Conservation (phyloP, 2,888 invertebrate species). For the Stenichneumon culpator region DNA sequence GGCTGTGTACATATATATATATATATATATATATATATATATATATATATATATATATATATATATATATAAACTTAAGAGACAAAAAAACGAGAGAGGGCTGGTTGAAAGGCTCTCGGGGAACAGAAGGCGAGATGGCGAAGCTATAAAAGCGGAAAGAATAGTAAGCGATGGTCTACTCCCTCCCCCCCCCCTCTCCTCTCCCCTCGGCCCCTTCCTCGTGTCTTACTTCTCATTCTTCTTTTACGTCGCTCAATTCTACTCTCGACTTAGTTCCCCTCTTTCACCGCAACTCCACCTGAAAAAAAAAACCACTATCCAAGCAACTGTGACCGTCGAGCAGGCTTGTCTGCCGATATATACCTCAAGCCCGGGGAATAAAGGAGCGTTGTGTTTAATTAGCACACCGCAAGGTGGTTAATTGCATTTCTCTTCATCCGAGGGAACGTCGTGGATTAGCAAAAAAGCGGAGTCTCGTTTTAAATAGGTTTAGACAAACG, state of each 20-base stretch:
- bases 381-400: conserved; percentile 61
- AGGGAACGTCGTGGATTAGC: neutral
- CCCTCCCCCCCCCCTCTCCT: neutral
- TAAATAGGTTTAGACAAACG: neutral
- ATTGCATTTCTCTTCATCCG: conserved; percentile 61
- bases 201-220: neutral
- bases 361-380: neutral
- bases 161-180: conserved; percentile 45
- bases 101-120: conserved; percentile 50
- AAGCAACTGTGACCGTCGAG: conserved; percentile 57
- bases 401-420: conserved; percentile 55
- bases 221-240: conserved; percentile 45
- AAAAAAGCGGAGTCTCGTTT: neutral
- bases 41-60: neutral
- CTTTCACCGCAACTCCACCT: conserved; percentile 2
- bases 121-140: conserved; percentile 47
- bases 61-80: neutral
- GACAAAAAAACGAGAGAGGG: neutral
- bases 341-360: conserved; percentile 39
- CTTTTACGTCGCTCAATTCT: conserved; percentile 21
- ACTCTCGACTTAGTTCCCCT: neutral
- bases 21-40: neutral
- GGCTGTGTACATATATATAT: too few relatives aligned
- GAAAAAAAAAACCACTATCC: conserved; percentile 53
- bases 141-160: conserved; percentile 56